These are phyloP conservation scores for Serranus cabrilla DNA, from an alignment of 2,797 vertebrate species.

Conservation along the genomic window DNA sequence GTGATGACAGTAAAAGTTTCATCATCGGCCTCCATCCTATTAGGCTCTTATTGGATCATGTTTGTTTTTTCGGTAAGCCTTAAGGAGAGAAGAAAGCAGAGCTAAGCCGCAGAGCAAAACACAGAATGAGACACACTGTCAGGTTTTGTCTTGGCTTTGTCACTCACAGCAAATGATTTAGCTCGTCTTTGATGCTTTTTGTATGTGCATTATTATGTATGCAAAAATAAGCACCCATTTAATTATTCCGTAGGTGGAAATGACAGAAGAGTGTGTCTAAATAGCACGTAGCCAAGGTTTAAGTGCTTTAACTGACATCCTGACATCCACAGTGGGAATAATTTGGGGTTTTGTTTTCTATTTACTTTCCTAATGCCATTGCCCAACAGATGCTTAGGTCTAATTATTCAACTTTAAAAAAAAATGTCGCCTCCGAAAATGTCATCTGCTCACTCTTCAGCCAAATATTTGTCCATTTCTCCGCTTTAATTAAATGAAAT, in stretches of 20 bases:
- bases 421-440: conserved; percentile 60
- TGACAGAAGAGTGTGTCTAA: conserved; percentile 22
- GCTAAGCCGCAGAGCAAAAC: conserved; percentile 48
- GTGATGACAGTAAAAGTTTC: conserved; percentile 80
- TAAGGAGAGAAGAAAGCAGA: conserved; percentile 62
- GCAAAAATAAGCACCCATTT: conserved; percentile 40
- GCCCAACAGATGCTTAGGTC: conserved; percentile 46
- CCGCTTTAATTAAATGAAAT: conserved; percentile 75
- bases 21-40: conserved; percentile 77
- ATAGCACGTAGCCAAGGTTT: conserved; percentile 19
- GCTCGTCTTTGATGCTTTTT: conserved; percentile 9
- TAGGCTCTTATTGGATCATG: conserved; percentile 77
- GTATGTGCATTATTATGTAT: conserved; percentile 17
- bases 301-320: conserved; percentile 28
- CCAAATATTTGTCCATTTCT: conserved; percentile 75
- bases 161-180: conserved; percentile 53
- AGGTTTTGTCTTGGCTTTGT: conserved; percentile 62
- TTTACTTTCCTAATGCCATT: conserved; percentile 49
- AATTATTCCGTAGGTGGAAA: conserved; percentile 19
- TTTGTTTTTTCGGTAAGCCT: conserved; percentile 76
- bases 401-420: conserved; percentile 44
- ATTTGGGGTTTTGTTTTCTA: conserved; percentile 31
- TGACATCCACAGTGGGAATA: conserved; percentile 1
- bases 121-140: conserved; percentile 54
- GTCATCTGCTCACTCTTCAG: conserved; percentile 50